These are phyloP conservation scores for Sinotaia quadrata DNA, from an alignment of 2,888 invertebrate genomes.

Conservation along the genomic window DNA sequence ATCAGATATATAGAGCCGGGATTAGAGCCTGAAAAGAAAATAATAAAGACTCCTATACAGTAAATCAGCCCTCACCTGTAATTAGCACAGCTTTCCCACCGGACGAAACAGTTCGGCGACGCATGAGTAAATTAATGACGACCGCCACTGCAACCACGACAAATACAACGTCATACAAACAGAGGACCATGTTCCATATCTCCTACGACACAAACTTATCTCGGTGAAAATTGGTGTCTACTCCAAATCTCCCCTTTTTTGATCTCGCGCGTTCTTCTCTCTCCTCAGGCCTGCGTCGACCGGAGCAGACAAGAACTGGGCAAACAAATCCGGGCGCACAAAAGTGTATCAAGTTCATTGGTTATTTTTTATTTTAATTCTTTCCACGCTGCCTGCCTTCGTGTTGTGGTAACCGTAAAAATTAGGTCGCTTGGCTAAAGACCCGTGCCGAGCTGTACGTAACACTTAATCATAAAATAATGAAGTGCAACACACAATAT, in stretches of 20 bases:
- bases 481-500: too few species aligned
- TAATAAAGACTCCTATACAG: too few species aligned
- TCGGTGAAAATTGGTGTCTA: too few species aligned
- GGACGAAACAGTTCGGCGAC: conserved; percentile 20
- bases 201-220: too few species aligned
- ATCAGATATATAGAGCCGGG: too few species aligned
- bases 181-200: background rate
- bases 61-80: conserved; percentile 35
- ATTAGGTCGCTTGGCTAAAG: background rate
- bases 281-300: too few species aligned
- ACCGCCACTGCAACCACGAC: conserved; percentile 3
- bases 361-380: background rate
- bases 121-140: conserved; percentile 21
- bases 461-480: too few species aligned
- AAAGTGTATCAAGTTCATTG: background rate
- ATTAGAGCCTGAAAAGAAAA: too few species aligned
- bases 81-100: conserved; percentile 39
- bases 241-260: too few species aligned
- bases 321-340: background rate
- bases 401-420: background rate
- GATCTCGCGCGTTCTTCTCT: too few species aligned
- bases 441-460: background rate
- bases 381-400: background rate
- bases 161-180: conserved; percentile 1
- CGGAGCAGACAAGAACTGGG: conserved; percentile 10